These are phyloP conservation scores for Phaethon lepturus DNA, from an alignment of 2,113 vertebrate species.

Conservation along the genomic window DNA sequence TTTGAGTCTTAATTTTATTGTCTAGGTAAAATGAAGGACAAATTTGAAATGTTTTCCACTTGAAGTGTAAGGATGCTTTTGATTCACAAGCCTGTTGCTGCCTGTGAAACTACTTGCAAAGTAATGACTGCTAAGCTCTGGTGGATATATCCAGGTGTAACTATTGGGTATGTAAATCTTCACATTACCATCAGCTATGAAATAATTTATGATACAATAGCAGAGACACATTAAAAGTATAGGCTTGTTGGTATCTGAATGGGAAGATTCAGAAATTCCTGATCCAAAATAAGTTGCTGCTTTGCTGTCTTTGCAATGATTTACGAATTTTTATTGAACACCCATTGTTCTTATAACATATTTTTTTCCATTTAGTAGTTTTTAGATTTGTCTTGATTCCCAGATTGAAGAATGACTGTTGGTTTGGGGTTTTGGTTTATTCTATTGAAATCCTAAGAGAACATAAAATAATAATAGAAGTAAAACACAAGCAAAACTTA, in stretches of 20 bases:
- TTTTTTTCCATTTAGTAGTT: neutral
- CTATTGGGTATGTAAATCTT: neutral
- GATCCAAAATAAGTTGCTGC: neutral
- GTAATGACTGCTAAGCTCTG: neutral
- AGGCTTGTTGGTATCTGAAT: neutral
- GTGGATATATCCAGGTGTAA: neutral
- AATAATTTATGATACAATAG: neutral
- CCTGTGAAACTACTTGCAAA: neutral
- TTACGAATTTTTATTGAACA: neutral
- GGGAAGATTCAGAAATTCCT: neutral
- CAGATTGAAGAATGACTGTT: neutral
- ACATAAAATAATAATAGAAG: neutral
- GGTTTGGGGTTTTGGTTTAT: neutral
- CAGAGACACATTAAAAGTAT: neutral
- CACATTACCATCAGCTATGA: neutral
- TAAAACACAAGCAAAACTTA: neutral
- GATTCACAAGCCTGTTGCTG: neutral
- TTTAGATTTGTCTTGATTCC: neutral
- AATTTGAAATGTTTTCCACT: neutral
- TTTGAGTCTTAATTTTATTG: constrained; percentile 10
- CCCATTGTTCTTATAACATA: neutral
- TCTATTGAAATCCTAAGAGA: neutral
- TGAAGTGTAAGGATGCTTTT: neutral
- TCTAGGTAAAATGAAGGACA: neutral
- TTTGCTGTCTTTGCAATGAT: neutral